Percentiles rank a stretch among this genome's conserved stretches.
phyloP scores from a whole-genome alignment of 2,888 invertebrate species.

The Achlya flavicornis region DNA sequence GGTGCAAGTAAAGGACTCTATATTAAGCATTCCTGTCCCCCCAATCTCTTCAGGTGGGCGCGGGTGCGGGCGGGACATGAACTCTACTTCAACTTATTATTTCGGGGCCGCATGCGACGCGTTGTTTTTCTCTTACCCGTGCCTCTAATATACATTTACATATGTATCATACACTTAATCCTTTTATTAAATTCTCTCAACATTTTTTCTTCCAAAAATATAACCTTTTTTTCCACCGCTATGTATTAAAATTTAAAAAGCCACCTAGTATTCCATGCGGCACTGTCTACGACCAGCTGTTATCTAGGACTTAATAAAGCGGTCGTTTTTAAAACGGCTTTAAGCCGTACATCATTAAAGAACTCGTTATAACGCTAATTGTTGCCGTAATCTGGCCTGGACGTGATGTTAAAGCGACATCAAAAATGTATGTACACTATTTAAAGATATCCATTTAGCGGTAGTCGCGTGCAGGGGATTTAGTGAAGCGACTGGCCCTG shows the following conservation, averaged over 20 bases:
- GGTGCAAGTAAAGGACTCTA: conserved; percentile 80
- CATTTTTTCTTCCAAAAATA: conserved; percentile 44
- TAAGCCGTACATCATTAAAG: conserved; percentile 58
- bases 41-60: conserved; percentile 78
- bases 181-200: conserved; percentile 71
- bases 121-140: conserved; percentile 72
- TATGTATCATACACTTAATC: conserved; percentile 65
- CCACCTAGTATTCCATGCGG: conserved; percentile 24
- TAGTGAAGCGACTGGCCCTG: conserved; percentile 78
- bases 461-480: conserved; percentile 75
- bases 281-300: conserved; percentile 29
- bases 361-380: conserved; percentile 79
- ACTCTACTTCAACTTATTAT: conserved; percentile 80
- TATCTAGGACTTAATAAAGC: conserved; percentile 40
- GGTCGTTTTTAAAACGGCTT: conserved; percentile 37
- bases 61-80: conserved; percentile 67
- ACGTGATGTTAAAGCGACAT: conserved; percentile 75
- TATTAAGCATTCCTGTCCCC: conserved; percentile 81
- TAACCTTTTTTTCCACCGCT: conserved; percentile 36
- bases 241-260: conserved; percentile 25
- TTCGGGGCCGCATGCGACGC: conserved; percentile 70
- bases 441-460: conserved; percentile 80
- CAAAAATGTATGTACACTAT: conserved; percentile 79
- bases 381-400: conserved; percentile 71
- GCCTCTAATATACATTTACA: conserved; percentile 61